Conservation (phyloP, 2,888 invertebrate genomes). For the Folsomia candida region DNA sequence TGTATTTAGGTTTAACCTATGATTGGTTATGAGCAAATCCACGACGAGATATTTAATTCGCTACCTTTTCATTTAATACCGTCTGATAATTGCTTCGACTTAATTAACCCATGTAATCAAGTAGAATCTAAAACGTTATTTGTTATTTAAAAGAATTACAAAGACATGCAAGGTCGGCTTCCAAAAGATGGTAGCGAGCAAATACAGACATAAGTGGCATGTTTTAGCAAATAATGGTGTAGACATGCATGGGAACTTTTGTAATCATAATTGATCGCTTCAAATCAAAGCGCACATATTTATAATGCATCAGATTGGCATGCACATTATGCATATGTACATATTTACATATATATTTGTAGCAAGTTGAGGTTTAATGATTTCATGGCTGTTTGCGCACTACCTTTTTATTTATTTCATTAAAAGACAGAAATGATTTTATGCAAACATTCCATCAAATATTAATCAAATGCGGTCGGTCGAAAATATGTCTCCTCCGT, state of each 20-base stretch:
- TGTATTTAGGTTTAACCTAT: too few relatives aligned
- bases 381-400: too few relatives aligned
- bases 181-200: background rate
- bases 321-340: too few relatives aligned
- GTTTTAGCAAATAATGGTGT: conserved; percentile 23
- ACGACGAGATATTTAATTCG: background rate
- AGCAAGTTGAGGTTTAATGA: too few relatives aligned
- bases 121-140: background rate
- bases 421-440: too few relatives aligned
- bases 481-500: too few relatives aligned
- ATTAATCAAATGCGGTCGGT: too few relatives aligned
- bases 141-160: background rate
- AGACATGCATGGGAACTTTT: conserved; percentile 42
- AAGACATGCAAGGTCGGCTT: conserved; percentile 5
- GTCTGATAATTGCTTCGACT: background rate
- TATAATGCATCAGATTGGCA: too few relatives aligned
- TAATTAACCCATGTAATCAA: background rate
- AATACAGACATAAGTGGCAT: background rate
- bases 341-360: too few relatives aligned
- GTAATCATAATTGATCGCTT: conserved; percentile 45
- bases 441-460: too few relatives aligned
- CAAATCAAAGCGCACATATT: conserved; percentile 8
- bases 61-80: background rate
- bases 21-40: too few relatives aligned
- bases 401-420: too few relatives aligned